Base-by-base conservation (phyloP, 2,888 invertebrate species). In the Tenthredo notha region DNA sequence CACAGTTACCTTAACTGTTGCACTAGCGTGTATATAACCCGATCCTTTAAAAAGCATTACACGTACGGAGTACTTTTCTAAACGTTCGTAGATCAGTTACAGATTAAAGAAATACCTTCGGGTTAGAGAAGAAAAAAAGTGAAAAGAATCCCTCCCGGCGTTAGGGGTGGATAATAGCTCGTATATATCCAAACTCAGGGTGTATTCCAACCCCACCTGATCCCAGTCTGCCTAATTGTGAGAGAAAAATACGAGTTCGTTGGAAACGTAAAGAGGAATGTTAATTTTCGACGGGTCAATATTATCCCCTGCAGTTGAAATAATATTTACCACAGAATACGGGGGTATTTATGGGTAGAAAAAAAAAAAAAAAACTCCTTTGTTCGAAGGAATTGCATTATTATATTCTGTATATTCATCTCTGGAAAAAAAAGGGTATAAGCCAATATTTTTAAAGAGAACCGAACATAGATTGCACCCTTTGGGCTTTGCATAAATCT, bases 231-330 rank as follows among this genome's bases (percentile, higher is more conserved):
- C 33, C 18, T 67, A 67, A 67, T 67, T 67, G 25, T 25, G 33
- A 67, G 67, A 67, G 33, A 33, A 33, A 33, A 33, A 33, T 67
- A 67, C 67, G 33, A 10, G 33, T 67, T 67, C 33, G 33, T 6
- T 7, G 33, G 67, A 33, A 67, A 67, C 33, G 67, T 7, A 33
- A 67, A 67, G 67, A 33, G 67, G 33, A 67, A 67, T 67, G 67
- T 67, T 74, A 74, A 74, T 74, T 74, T 74, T 21, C 15, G 25
- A 40, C 37, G 43, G 72, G 72, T 74, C 43, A 74, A 74, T 43
- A 74, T 43, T 43, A 74, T 74, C 72, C 40, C 43, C n/a, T 33
- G 33, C 33, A 74, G 72, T 43, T 74, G 72, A 43, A 21, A 43
- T 74, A 74, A 43, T 21, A 74, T 74, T 74, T 74, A 43, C 43